Conservation (phyloP, 2,888 invertebrate genomes). For the Aporophyla lueneburgensis region DNA sequence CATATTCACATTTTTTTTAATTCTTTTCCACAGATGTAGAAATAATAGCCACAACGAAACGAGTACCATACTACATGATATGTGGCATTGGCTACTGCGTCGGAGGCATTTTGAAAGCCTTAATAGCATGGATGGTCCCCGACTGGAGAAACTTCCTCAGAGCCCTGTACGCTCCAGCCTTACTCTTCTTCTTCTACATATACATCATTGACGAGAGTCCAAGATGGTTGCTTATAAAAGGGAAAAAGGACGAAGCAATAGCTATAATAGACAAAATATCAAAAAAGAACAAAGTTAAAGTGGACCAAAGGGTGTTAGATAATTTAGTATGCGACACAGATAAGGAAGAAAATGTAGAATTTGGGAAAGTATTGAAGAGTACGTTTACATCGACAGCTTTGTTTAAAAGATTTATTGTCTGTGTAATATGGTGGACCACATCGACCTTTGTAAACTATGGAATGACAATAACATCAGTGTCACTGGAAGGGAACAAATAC, state of each 20-base stretch:
- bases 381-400: conserved; percentile 80
- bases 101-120: conserved; percentile 75
- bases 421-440: conserved; percentile 89
- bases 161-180: conserved; percentile 92
- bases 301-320: conserved; percentile 76
- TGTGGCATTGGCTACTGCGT: conserved; percentile 75
- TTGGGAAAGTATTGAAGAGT: conserved; percentile 74
- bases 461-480: conserved; percentile 93
- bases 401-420: conserved; percentile 81
- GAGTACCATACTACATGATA: conserved; percentile 77
- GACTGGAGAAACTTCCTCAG: conserved; percentile 93
- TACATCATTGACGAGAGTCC: conserved; percentile 94
- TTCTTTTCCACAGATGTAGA: conserved; percentile 80
- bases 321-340: conserved; percentile 68
- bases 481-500: conserved; percentile 94
- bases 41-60: conserved; percentile 79
- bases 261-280: conserved; percentile 92
- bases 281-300: conserved; percentile 79
- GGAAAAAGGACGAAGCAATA: conserved; percentile 92
- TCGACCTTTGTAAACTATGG: conserved; percentile 95
- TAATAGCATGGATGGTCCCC: conserved; percentile 84
- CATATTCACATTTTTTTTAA: neutral
- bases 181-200: conserved; percentile 92
- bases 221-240: conserved; percentile 95
- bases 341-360: conserved; percentile 69